Evolutionary conservation across 1,140 invertebrate species (phyloP), one percentile per base, ranked within the genome.

Genomic region (Akabosia matsudoensis): DNA sequence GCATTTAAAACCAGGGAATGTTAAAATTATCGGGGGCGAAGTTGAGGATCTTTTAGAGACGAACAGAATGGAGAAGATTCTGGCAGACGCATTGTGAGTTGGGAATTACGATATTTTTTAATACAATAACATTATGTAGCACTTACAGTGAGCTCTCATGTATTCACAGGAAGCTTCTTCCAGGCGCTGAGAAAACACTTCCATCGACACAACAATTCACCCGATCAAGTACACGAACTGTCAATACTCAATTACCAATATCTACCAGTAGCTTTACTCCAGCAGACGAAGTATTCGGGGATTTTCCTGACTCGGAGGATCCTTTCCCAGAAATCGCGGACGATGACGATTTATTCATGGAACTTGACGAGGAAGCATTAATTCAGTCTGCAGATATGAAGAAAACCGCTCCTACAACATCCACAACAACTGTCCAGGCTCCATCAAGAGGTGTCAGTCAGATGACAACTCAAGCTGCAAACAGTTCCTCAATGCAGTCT

Each of bases 1-100:
- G 18, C 85, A 94, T 79, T 84, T 94, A 33, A 89, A 89, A 79
- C 85, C 88, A 72, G 84, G 85, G 51, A 89, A 90, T 78, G 81
- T 93, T 13, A 86, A 87, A 75, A 82, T 76, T 13, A 71, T 70
- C 24, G 67, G 64, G n/a, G 33, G 34, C 1, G 61, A 76, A 45
- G n/a, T 76, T 22, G 64, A 51, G 24, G 64, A 34, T 51, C 30
- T 76, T 51, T 24, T 45, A 30, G 67, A 71, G n/a, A 51, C 56
- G 22, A 1, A 70, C 24, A 16, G 30, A 18, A 54, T 76, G 67
- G 30, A 70, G 45, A 26, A 26, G 33, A 45, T 67, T 28, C 45
- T 45, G 34, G 61, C 61, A 54, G 18, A 30, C 26, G 30, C 26
- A 0, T 24, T 56, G 74, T 64, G 45, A 64, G 33, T 75, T 75